Evolutionary conservation across 2,888 invertebrate species (phyloP).

Genomic region (Pogonocherus hispidulus): DNA sequence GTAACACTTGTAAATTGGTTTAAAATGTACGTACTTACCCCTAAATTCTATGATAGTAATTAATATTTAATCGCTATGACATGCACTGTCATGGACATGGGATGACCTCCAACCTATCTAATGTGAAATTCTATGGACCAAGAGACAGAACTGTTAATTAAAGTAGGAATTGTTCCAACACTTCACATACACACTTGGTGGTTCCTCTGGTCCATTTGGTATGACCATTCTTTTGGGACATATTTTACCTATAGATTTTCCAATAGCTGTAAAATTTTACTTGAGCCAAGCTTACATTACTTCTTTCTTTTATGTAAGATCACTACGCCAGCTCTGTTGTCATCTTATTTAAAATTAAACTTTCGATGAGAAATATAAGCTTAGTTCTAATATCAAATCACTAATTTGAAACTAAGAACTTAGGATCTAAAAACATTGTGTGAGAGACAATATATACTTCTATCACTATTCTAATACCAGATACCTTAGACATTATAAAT

Average conservation of each 20-base stretch:
- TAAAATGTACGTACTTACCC: constrained; percentile 14
- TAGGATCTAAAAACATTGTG: constrained; percentile 44
- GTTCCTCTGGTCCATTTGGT: not conserved
- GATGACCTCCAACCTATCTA: not conserved
- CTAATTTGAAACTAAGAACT: constrained; percentile 21
- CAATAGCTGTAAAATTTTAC: not conserved
- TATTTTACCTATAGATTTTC: constrained; percentile 9
- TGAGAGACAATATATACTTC: constrained; percentile 51
- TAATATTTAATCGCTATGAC: not conserved
- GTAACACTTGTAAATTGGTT: constrained; percentile 27
- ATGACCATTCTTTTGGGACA: constrained; percentile 12
- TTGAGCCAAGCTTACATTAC: constrained; percentile 1
- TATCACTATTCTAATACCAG: constrained; percentile 52
- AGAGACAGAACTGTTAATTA: not conserved
- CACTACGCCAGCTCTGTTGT: not conserved
- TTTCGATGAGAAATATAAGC: not conserved
- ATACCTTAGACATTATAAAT: constrained; percentile 44
- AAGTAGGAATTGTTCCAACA: not conserved
- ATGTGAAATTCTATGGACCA: constrained; percentile 20
- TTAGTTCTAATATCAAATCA: constrained; percentile 16
- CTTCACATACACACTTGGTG: not conserved
- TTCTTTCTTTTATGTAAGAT: not conserved
- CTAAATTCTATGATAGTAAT: constrained; percentile 21
- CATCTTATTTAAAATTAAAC: not conserved
- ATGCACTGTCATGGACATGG: constrained; percentile 1